These are phyloP conservation scores for Halcyon malimbica DNA, from an alignment of 2,113 vertebrate species.

Conservation along the genomic window DNA sequence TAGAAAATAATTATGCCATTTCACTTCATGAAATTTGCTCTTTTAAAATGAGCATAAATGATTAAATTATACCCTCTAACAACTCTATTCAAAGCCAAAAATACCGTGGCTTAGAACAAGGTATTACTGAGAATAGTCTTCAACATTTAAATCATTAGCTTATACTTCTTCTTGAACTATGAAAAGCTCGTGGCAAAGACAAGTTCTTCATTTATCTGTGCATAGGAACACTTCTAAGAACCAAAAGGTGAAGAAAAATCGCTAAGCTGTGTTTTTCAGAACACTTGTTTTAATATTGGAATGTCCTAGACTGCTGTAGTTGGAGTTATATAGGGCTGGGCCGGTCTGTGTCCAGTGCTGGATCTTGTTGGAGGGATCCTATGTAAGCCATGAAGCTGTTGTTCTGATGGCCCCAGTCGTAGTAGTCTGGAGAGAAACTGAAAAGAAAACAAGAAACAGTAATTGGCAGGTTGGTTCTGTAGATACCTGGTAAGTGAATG, in stretches of 20 bases:
- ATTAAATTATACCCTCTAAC: slow-evolving; percentile 69
- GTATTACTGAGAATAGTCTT: slow-evolving; percentile 57
- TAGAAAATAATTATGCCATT: slow-evolving; percentile 63
- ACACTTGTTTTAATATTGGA: slow-evolving; percentile 1
- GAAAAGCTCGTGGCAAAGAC: slow-evolving; percentile 44
- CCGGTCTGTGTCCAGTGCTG: slow-evolving; percentile 74
- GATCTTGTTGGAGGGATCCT: slow-evolving; percentile 79
- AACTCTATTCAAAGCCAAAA: slow-evolving; percentile 50
- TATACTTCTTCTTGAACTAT: slow-evolving; percentile 51
- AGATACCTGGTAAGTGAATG: not conserved
- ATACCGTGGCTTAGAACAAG: slow-evolving; percentile 30
- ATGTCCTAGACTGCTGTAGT: not conserved
- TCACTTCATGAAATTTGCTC: slow-evolving; percentile 72
- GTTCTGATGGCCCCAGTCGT: slow-evolving; percentile 87
- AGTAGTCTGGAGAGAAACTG: slow-evolving; percentile 87
- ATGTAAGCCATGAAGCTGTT: slow-evolving; percentile 86
- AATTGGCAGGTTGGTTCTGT: not conserved
- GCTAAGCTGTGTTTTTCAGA: slow-evolving; percentile 24
- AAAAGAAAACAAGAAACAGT: slow-evolving; percentile 9
- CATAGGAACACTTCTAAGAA: slow-evolving; percentile 30
- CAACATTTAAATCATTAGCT: slow-evolving; percentile 65
- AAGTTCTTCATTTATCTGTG: slow-evolving; percentile 57
- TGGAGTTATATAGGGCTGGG: slow-evolving; percentile 73
- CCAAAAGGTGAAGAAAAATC: slow-evolving; percentile 26
- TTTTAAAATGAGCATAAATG: slow-evolving; percentile 70